These are phyloP conservation scores for Notothenia rossii DNA, from an alignment of 2,113 vertebrate genomes.

Conservation along the genomic window DNA sequence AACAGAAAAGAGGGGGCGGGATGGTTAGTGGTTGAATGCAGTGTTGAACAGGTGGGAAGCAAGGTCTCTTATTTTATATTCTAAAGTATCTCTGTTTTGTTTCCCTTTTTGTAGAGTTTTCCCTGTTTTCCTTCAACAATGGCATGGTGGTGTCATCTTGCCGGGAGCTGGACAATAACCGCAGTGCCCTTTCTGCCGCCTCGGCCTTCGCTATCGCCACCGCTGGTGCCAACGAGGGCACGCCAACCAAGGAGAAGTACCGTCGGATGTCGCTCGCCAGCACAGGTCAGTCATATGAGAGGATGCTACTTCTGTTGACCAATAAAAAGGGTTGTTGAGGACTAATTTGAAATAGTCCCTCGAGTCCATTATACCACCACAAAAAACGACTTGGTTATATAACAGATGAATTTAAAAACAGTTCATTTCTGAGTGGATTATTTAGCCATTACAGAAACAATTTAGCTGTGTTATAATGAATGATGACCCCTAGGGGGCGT, in stretches of 20 bases:
- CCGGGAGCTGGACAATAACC: constrained; percentile 92
- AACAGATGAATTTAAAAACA: neutral
- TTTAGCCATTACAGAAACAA: neutral
- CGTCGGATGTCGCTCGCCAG: constrained; percentile 95
- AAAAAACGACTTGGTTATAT: neutral
- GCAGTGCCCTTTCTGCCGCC: constrained; percentile 92
- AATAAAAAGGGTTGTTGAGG: neutral
- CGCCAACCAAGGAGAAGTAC: constrained; percentile 96
- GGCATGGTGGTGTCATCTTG: constrained; percentile 94
- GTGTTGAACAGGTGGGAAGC: too few relatives aligned
- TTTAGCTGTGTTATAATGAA: neutral
- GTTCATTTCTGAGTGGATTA: neutral
- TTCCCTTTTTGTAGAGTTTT: constrained; percentile 86
- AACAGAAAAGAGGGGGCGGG: too few relatives aligned
- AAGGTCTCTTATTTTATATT: neutral
- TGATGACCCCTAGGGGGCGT: constrained; percentile 8
- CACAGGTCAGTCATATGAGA: constrained; percentile 83
- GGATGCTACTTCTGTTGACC: neutral
- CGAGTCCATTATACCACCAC: neutral
- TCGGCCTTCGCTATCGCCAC: constrained; percentile 98
- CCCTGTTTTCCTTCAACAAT: constrained; percentile 95
- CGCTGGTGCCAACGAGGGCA: constrained; percentile 94
- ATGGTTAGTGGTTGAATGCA: too few relatives aligned
- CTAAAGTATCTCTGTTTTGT: neutral
- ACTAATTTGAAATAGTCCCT: neutral